phyloP scores from a whole-genome alignment of 2,113 vertebrate genomes.

The Melanostigma gelatinosum region DNA sequence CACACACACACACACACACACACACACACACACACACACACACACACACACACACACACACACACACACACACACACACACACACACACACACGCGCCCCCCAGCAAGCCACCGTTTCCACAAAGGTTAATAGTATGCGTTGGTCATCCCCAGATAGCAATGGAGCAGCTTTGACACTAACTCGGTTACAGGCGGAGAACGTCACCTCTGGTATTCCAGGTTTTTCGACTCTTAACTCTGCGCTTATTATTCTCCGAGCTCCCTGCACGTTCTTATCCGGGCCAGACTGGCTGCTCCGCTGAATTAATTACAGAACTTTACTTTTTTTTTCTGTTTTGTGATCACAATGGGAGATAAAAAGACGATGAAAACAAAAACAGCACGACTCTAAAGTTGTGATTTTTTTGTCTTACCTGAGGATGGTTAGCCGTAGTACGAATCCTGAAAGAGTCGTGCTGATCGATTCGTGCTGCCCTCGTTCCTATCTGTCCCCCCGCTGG shows the following conservation, averaged over 20 bases:
- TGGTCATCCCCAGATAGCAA: constrained; percentile 50
- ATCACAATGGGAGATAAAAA: constrained; percentile 20
- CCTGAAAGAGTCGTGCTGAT: constrained; percentile 7
- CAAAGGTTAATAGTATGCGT: constrained; percentile 75
- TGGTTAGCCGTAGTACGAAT: constrained; percentile 1
- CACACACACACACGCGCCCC: neutral
- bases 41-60: constrained; percentile 1
- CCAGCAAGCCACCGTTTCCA: constrained; percentile 33
- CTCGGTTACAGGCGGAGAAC: constrained; percentile 55
- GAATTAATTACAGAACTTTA: constrained; percentile 48
- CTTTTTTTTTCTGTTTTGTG: neutral
- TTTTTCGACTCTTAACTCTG: constrained; percentile 49
- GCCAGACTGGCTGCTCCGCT: constrained; percentile 20
- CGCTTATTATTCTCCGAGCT: constrained; percentile 40
- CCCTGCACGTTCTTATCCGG: constrained; percentile 22
- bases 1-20: constrained; percentile 3
- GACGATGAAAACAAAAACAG: neutral
- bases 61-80: constrained; percentile 2
- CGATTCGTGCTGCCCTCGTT: constrained; percentile 38
- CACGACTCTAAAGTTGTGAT: neutral
- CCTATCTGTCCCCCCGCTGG: neutral
- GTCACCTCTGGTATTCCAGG: constrained; percentile 62
- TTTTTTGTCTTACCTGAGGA: constrained; percentile 8
- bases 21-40: constrained; percentile 9
- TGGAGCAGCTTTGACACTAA: constrained; percentile 47